Evolutionary conservation across 53 echinoderm and acorn worm genomes (phyloP).

Genomic region (Holothuria scabra): DNA sequence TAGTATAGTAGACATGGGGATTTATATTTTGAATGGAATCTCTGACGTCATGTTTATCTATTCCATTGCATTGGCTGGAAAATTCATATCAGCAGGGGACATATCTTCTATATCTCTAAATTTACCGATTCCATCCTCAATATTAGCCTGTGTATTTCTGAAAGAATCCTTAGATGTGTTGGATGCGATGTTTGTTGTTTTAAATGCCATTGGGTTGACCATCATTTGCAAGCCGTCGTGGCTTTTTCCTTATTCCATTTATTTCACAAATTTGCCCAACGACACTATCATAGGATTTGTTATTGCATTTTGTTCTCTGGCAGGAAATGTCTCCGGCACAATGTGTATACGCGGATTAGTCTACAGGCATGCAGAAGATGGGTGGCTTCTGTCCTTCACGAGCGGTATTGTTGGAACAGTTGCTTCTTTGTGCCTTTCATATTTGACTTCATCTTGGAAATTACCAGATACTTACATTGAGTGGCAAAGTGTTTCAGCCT

Average conservation of each 20-base stretch:
- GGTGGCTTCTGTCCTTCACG: not conserved
- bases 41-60: not conserved
- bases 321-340: not conserved
- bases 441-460: not conserved
- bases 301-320: conserved; percentile 2
- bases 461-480: not conserved
- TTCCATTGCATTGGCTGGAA: not conserved
- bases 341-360: not conserved
- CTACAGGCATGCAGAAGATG: conserved; percentile 1
- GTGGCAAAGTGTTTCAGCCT: not conserved
- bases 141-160: conserved; percentile 16
- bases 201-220: conserved; percentile 5
- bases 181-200: not conserved
- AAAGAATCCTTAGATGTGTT: not conserved
- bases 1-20: not conserved
- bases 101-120: not conserved
- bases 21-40: not conserved
- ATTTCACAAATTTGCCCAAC: not conserved
- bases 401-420: not conserved
- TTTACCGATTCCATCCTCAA: not conserved
- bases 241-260: not conserved
- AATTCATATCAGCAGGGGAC: not conserved
- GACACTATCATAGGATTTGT: not conserved
- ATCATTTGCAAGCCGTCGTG: conserved; percentile 2
- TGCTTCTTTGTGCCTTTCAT: not conserved